A percentile compares a stretch with the other conserved stretches of the same genome.
Evolutionary conservation across 30 jellyfish, hydroid and myxozoan genomes (phyloP).

Genomic region (Aurelia sp.): DNA sequence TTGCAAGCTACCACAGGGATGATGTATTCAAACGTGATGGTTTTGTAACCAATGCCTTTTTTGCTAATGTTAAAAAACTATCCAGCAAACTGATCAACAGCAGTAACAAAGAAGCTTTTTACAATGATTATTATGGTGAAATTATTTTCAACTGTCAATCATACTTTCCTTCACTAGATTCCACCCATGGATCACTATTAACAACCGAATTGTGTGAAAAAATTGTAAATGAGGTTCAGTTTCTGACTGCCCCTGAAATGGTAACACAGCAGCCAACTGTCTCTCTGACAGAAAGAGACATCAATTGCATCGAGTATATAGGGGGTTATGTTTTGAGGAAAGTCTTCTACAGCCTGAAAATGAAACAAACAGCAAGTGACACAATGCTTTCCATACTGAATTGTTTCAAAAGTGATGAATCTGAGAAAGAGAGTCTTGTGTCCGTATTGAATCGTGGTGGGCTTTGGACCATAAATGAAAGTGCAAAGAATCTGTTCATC

Average conservation of each 20-base stretch:
- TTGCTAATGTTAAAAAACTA: slow-evolving; percentile 25
- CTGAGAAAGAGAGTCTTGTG: slow-evolving; percentile 22
- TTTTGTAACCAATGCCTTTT: slow-evolving; percentile 35
- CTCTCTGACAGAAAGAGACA: slow-evolving; percentile 19
- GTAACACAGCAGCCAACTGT: slow-evolving; percentile 38
- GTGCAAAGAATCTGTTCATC: slow-evolving; percentile 46
- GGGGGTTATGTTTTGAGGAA: too few species aligned
- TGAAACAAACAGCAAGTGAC: slow-evolving; percentile 30
- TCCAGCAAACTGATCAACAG: slow-evolving; percentile 39
- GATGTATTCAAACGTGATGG: too few species aligned
- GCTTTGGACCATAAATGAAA: slow-evolving; percentile 13
- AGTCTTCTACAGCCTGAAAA: slow-evolving; percentile 28
- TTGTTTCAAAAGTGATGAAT: slow-evolving; percentile 32
- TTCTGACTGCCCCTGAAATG: slow-evolving; percentile 12
- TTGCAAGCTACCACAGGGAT: too few species aligned
- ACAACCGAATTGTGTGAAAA: slow-evolving; percentile 38
- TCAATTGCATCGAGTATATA: slow-evolving; percentile 30
- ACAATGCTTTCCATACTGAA: slow-evolving; percentile 39
- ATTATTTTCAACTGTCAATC: slow-evolving; percentile 27
- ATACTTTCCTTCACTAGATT: slow-evolving; percentile 24
- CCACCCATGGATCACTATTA: slow-evolving; percentile 37
- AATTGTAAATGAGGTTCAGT: slow-evolving; percentile 42
- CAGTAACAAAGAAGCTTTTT: slow-evolving; percentile 41
- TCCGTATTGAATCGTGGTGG: slow-evolving; percentile 41
- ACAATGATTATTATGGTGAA: slow-evolving; percentile 26